Base-by-base conservation (phyloP, 2,888 invertebrate genomes). In the Aethes cnicana region DNA sequence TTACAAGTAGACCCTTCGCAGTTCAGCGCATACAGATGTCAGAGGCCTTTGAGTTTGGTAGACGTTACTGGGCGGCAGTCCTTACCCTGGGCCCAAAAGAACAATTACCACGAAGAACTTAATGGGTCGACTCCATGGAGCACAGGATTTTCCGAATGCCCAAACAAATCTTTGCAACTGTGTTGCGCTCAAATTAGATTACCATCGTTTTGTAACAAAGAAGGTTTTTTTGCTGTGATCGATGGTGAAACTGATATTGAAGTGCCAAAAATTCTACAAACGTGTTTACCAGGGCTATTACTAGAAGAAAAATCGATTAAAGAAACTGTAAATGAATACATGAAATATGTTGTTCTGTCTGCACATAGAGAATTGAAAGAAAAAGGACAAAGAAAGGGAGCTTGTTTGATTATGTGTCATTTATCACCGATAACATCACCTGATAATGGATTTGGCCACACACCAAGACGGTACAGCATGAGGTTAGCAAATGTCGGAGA, bases 41-140 rank as follows among this genome's bases (percentile, higher is more conserved):
- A 95, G 72, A 86, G 96, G 32, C 95, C 95, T 3, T 92, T 96
- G 82, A 96, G 95, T 67, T 84, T 96, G 17, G 94, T 96, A 0
- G 96, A 96, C 72, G 96, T 96, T 0, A 95, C 95, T 0, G 96
- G 96, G 8, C 93, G 94, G 66, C 95, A 95, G 77, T 92, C 93
- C 53, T 69, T 95, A 47, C 94, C 95, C 1, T 92, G 81, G 76
- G 72, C 79, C 8, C 86, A 87, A 64, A 88, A 84, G 68, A 82
- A 71, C 64, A 83, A 80, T 33, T 86, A 92, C 59, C 91, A 90
- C 42, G 85, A 88, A 53, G 93, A 93, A 61, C 76, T 92, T 53
- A 85, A 76, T 53, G 89, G 91, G 2, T 61, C 68, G 4, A 94
- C 92, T 4, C 94, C 95, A 2, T 96, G 96, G 96, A 91, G 91